phyloP scores from a whole-genome alignment of 2,888 invertebrate genomes.

The Gari tellinella region DNA sequence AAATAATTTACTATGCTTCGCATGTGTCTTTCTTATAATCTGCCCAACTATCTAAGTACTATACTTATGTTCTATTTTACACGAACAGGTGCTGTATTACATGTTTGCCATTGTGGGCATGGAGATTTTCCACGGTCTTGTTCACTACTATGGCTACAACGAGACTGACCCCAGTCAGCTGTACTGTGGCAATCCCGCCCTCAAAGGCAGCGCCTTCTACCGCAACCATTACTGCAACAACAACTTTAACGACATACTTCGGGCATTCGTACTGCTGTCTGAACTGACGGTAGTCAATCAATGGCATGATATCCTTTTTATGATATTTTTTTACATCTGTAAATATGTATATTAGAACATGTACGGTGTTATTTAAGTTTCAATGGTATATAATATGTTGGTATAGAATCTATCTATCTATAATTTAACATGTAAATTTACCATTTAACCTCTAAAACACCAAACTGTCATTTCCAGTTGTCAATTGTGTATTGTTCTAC shows the following conservation, averaged over 20 bases:
- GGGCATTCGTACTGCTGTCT: slow-evolving; percentile 84
- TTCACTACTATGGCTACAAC: slow-evolving; percentile 79
- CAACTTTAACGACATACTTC: slow-evolving; percentile 85
- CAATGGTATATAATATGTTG: too few relatives aligned
- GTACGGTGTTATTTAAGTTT: too few relatives aligned
- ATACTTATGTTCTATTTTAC: not conserved
- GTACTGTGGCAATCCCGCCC: slow-evolving; percentile 81
- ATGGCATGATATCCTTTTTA: slow-evolving; percentile 85
- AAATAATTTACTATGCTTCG: too few relatives aligned
- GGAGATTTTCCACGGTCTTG: slow-evolving; percentile 84
- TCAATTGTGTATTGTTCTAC: too few relatives aligned
- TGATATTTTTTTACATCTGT: too few relatives aligned
- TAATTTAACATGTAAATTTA: too few relatives aligned
- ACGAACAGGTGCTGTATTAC: slow-evolving; percentile 84
- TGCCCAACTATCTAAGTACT: too few relatives aligned
- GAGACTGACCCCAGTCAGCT: slow-evolving; percentile 44
- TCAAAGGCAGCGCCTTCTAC: slow-evolving; percentile 83
- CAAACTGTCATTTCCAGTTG: too few relatives aligned
- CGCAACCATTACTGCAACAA: slow-evolving; percentile 84
- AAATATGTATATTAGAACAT: too few relatives aligned
- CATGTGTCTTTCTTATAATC: too few relatives aligned
- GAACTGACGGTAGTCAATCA: slow-evolving; percentile 86
- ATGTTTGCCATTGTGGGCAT: slow-evolving; percentile 85
- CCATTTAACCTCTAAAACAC: too few relatives aligned
- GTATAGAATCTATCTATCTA: too few relatives aligned